Percentiles rank a stretch among this genome's conserved stretches.
These are phyloP conservation scores for Synanthedon andrenaeformis DNA, from an alignment of 2,888 invertebrate genomes.

Conservation along the genomic window DNA sequence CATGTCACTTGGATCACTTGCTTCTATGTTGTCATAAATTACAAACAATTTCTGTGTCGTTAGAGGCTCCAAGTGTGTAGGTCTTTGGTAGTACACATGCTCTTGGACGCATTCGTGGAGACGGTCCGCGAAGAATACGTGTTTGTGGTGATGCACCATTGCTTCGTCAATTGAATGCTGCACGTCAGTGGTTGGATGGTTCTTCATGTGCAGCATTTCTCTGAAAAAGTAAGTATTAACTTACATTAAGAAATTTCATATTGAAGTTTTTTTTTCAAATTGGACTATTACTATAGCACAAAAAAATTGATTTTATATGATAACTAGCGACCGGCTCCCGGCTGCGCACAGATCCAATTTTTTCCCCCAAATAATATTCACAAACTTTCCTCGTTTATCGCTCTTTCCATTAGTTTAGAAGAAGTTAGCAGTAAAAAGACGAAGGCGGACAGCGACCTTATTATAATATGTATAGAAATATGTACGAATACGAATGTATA, in stretches of 20 bases:
- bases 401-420: too few relatives aligned
- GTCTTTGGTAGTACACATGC: constrained; percentile 67
- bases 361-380: too few relatives aligned
- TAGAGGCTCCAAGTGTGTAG: constrained; percentile 62
- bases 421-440: too few relatives aligned
- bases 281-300: background rate
- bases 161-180: constrained; percentile 64
- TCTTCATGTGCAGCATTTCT: constrained; percentile 63
- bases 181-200: constrained; percentile 53
- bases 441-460: too few relatives aligned
- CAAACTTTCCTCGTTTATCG: too few relatives aligned
- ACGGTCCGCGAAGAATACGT: constrained; percentile 76
- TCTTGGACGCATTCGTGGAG: constrained; percentile 75
- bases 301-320: background rate
- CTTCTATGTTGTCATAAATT: constrained; percentile 80
- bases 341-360: too few relatives aligned
- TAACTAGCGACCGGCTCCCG: background rate
- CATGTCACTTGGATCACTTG: constrained; percentile 73
- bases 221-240: constrained; percentile 39
- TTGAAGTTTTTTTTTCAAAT: background rate
- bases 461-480: too few relatives aligned
- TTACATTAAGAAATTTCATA: background rate
- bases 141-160: constrained; percentile 71
- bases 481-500: too few relatives aligned
- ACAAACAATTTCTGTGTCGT: constrained; percentile 75